Base-by-base conservation (phyloP, 1,140 invertebrate species). In the Meloidogyne floridensis region DNA sequence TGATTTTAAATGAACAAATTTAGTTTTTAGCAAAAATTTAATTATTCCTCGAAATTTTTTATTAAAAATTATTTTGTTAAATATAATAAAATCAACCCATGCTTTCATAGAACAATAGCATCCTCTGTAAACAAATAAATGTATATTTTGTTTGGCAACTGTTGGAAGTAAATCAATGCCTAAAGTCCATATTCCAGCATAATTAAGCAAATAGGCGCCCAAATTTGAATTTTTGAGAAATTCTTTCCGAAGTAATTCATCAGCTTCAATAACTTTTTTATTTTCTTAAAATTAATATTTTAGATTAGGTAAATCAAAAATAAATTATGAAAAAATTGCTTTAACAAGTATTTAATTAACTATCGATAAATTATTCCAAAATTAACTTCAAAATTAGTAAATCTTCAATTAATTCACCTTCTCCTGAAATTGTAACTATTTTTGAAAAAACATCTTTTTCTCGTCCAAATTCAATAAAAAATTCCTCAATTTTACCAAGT, bases 161-260 rank as follows among this genome's bases (percentile, higher is more conserved):
- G 32, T 56, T 43, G 75, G 75, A 15, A 77, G 15, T 69, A 77
- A 65, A 43, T 77, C 75, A 1, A 18, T 20, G 8, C 75, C 75
- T 5, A 77, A 18, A 43, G 51, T n/a, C 75, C 75, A 77, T 65
- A 77, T 32, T 59, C 75, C 75, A 2, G 69, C 43, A 77, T 43
- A 77, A 54, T 77, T 69, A 32, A 32, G 56, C n/a, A 77, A 77
- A 77, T 65, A 77, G 15, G 75, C 47, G 56, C 75, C 75, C n/a
- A 65, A 65, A n/a, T 18, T 3, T 65, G 59, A 15, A 15, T 65
- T 65, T 65, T 65, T n/a, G 15, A 65, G 7, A n/a, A 65, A 65
- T 65, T 65, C 59, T 6, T 65, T 65, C n/a, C 59, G 59, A n/a
- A 65, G 59, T n/a, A 65, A 65, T 65, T 65, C 59, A 65, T 65